Evolutionary conservation across 2,113 vertebrate genomes (phyloP).

Genomic region (Cavia porcellus): DNA sequence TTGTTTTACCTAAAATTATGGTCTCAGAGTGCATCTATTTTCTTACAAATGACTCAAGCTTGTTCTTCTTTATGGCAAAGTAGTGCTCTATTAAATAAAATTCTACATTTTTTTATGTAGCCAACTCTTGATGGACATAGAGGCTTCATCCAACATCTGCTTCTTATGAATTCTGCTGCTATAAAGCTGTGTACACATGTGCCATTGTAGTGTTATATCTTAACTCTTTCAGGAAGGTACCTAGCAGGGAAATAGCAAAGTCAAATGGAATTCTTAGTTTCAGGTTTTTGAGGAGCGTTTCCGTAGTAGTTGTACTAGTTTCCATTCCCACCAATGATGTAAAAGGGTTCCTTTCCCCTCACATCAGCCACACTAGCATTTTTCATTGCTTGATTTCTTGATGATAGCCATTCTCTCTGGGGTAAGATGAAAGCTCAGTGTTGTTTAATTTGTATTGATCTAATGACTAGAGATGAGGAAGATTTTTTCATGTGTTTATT

Average conservation of each 20-base stretch:
- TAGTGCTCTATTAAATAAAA: background rate
- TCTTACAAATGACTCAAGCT: background rate
- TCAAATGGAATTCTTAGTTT: background rate
- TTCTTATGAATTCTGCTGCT: background rate
- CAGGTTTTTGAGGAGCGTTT: background rate
- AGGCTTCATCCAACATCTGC: background rate
- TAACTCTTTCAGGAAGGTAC: background rate
- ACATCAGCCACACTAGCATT: background rate
- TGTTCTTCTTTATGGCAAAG: background rate
- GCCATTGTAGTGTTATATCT: background rate
- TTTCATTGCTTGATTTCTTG: background rate
- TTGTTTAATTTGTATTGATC: background rate
- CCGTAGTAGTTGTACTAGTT: background rate
- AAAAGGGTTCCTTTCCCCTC: background rate
- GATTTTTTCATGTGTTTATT: background rate
- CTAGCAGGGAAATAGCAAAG: background rate
- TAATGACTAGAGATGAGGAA: background rate
- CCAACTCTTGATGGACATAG: background rate
- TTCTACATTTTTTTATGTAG: background rate
- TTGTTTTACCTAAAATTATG: background rate
- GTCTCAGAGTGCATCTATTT: background rate
- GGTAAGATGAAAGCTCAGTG: background rate
- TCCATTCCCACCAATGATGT: background rate
- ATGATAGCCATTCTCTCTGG: background rate
- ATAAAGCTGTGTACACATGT: background rate